Base-by-base conservation (phyloP, 2,888 invertebrate species). In the Drosophila paranaensis region DNA sequence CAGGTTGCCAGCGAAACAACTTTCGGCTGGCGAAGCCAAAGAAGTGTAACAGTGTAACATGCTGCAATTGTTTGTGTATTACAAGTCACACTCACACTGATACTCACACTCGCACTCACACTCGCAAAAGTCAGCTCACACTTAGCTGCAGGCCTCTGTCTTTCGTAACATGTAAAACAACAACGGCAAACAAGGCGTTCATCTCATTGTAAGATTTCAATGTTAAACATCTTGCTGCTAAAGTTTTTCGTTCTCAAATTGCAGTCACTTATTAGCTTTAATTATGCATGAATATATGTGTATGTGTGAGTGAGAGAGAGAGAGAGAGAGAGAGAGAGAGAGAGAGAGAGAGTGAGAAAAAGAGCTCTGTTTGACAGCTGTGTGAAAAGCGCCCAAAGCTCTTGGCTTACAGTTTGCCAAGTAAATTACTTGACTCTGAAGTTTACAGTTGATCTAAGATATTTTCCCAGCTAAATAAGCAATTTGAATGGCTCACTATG, bases 21-120 rank as follows among this genome's bases (percentile, higher is more conserved):
- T 80, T 83, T 81, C 84, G 67, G 81, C 14, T 55, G 74, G 71
- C 72, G 84, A 84, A 84, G 80, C 84, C 90, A 53, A 85, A 79
- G 58, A 84, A 89, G 77, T 89, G 81, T 65, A 74, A 60, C 20
- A 89, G 77, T 89, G 81, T 67, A 62, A 60, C 63, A 50, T 57
- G 57, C 48, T 68, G 70, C 82, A 71, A 72, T 76, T 87, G 71
- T 87, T 70, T 67, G 56, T 66, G 66, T 40, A 35, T 33, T 37
- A 43, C 46, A 57, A 48, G 27, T 27, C 50, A 35, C 51, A 65
- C n/a, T 62, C 39, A 57, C 27, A 27, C n/a, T 62, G 33, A 57
- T 6, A 27, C 71, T 48, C 48, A 77, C 61, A 73, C 16, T 54
- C 46, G 11, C 45, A 50, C 39, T 10, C 39, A n/a, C 33, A 30